Evolutionary conservation across 2,888 invertebrate genomes (phyloP), one percentile per base, ranked within the genome.

Genomic region (Erebia aethiops): DNA sequence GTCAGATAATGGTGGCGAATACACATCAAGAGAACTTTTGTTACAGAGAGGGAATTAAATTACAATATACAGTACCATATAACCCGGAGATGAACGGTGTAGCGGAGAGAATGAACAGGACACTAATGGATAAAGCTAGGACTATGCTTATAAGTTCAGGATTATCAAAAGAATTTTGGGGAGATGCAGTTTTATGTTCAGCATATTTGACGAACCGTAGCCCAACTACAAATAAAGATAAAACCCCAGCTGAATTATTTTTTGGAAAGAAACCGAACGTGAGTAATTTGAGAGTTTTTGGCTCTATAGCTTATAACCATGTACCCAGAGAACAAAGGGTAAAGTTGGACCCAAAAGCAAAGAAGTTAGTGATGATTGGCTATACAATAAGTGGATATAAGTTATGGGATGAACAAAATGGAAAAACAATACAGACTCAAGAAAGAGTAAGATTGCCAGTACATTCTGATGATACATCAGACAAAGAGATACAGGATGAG

Each of bases 41-140:
- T n/a, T n/a, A n/a, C n/a, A n/a, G n/a, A n/a, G n/a, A n/a, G n/a
- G n/a, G n/a, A n/a, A n/a, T n/a, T n/a, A n/a, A n/a, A n/a, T n/a
- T n/a, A n/a, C n/a, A n/a, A n/a, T n/a, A n/a, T n/a, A n/a, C n/a
- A n/a, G n/a, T n/a, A n/a, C n/a, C n/a, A n/a, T n/a, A n/a, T n/a
- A n/a, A n/a, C n/a, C 51, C 51, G n/a, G 51, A 51, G n/a, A 51
- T 51, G 51, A 77, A 76, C 62, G 75, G 71, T 16, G 71, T 71
- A 3, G 73, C 75, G 7, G 77, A 76, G 67, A 11, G 73, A 5
- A 72, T 75, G 74, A 76, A 76, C 35, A 11, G 75, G 14, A 77
- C 74, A 5, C 26, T 77, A 11, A 54, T 71, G 13, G 75, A 77
- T 1, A 77, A 73, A 46, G 71, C 74, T 69, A 16, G 57, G 14